phyloP scores from a whole-genome alignment of 2,113 vertebrate species.

The Stegastes partitus region DNA sequence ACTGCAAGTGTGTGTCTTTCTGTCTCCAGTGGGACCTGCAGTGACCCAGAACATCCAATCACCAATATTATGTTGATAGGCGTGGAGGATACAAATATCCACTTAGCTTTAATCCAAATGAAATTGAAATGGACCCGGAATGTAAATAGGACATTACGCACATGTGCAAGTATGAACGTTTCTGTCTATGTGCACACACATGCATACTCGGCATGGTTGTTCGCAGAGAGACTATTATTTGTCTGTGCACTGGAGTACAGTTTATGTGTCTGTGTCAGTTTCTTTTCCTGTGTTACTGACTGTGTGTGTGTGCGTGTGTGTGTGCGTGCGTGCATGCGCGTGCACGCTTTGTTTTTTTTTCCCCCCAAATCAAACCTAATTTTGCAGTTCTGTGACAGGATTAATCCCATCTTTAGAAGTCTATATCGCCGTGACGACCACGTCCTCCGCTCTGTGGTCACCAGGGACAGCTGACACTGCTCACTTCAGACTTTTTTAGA shows the following conservation, averaged over 20 bases:
- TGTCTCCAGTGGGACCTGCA: background rate
- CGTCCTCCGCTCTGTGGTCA: slow-evolving; percentile 43
- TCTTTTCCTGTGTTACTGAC: background rate
- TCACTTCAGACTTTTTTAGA: slow-evolving; percentile 35
- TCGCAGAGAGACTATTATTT: background rate
- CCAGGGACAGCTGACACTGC: slow-evolving; percentile 17
- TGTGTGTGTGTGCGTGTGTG: background rate
- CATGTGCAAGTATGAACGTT: background rate
- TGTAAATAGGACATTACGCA: background rate
- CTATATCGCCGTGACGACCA: slow-evolving; percentile 26
- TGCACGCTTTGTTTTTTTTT: too few species aligned
- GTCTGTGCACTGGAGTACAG: background rate
- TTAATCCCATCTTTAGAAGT: slow-evolving; percentile 46
- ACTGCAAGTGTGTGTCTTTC: background rate
- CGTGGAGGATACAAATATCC: slow-evolving; percentile 16
- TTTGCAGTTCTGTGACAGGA: slow-evolving; percentile 21
- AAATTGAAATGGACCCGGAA: slow-evolving; percentile 17
- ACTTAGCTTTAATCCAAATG: slow-evolving; percentile 25
- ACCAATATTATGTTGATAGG: slow-evolving; percentile 14
- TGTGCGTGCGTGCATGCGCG: too few species aligned
- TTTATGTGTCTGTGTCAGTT: background rate
- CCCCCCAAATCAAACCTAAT: background rate
- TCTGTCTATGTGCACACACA: background rate
- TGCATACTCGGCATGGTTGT: background rate
- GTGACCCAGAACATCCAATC: slow-evolving; percentile 15